Base-by-base conservation (phyloP, 2,797 vertebrate genomes). In the Sebastiscus albofasciatus region DNA sequence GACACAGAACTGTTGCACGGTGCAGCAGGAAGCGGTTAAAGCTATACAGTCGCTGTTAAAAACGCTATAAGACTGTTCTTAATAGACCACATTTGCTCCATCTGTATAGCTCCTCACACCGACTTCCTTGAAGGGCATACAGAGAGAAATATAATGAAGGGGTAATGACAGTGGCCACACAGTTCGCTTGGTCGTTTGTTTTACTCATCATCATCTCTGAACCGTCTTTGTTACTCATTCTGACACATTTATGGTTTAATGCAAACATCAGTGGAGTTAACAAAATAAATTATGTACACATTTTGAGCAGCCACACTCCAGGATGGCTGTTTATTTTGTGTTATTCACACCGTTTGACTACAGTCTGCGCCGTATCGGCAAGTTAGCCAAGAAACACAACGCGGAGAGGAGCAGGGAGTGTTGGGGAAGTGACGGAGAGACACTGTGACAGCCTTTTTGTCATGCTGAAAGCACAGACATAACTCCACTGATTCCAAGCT, bases 361-460 rank as follows among this genome's bases (percentile, higher is more conserved):
- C 75, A 52, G 5, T 14, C 7, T 31, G 18, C 34, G 20, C n/a
- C 26, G 39, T 46, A 8, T 66, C 71, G 27, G 61, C 14, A 10
- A 20, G 62, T 62, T 2, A 36, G 73, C 61, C 27, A 31, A 83
- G 67, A 70, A 68, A 74, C 54, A 80, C 66, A 46, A 34, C 24
- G 54, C 24, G 9, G 58, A 34, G 55, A 77, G 65, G 49, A 64
- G 7, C 8, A 14, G 46, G 67, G 54, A 68, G 56, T 20, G 75
- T 11, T 11, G 5, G 65, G 78, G 59, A 80, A 16, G 78, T 58
- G 75, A 89, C 5, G 6, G 58, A 61, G 68, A 68, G 77, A 80
- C 75, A 54, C 29, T 60, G 72, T 72, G 83, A 81, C 87, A 74
- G 74, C 33, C 46, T 77, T 76, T 88, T 74, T 86, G 69, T 86